Percentiles rank a stretch among this genome's conserved stretches.
Evolutionary conservation across 1,140 invertebrate genomes (phyloP).

Genomic region (Hylaeus volcanicus): DNA sequence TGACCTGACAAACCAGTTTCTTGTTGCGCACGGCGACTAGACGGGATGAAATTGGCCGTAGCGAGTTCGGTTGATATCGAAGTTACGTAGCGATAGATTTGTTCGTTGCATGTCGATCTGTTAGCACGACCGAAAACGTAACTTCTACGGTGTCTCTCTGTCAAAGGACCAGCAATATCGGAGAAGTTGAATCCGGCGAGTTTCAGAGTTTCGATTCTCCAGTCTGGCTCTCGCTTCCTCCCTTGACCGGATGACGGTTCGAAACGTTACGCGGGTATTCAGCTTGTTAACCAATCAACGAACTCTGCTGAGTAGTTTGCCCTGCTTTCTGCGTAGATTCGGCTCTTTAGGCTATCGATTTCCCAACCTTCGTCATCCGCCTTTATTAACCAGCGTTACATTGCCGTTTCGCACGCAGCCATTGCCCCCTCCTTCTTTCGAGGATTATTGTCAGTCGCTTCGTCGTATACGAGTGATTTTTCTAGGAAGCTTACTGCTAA

Average conservation of each 20-base stretch:
- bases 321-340: conserved; percentile 43
- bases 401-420: conserved; percentile 13
- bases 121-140: conserved; percentile 27
- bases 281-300: conserved; percentile 66
- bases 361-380: conserved; percentile 23
- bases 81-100: conserved; percentile 56
- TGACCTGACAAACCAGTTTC: background rate
- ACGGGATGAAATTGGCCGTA: conserved; percentile 15
- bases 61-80: conserved; percentile 27
- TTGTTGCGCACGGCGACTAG: background rate
- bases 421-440: background rate
- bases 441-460: no score
- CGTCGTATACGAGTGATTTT: no score
- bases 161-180: conserved; percentile 53
- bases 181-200: conserved; percentile 32
- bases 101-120: conserved; percentile 20
- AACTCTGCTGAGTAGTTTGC: conserved; percentile 53
- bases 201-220: conserved; percentile 26
- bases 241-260: conserved; percentile 15
- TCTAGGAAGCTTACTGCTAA: no score
- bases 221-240: background rate
- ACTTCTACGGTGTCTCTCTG: conserved; percentile 16
- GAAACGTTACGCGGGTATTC: conserved; percentile 48
- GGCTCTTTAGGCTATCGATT: conserved; percentile 49
- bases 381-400: conserved; percentile 7